Evolutionary conservation across 1,140 invertebrate genomes (phyloP), one percentile per base, ranked within the genome.

Genomic region (Bombus turneri): DNA sequence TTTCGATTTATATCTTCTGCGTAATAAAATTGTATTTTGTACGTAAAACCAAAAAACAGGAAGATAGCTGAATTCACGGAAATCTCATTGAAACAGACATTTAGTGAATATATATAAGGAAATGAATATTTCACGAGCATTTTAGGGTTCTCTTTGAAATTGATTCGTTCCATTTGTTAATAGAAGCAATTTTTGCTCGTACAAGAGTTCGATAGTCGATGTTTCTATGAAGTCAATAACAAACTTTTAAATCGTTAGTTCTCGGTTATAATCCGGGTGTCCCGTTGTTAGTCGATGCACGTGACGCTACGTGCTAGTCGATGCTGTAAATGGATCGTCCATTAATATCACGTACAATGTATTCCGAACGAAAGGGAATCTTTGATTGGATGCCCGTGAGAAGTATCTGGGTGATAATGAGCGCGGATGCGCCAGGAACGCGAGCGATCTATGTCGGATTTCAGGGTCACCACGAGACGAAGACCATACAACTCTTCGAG

Each of bases 401-500:
- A 72, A 73, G 15, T 43, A 18, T 31, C 41, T 13, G 69, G 37
- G 6, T 41, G 59, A 62, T 37, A 37, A 62, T 66, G 62, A n/a
- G 37, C 28, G 28, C 37, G 37, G 37, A 62, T 77, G 34, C 5
- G 37, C 31, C 18, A 75, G 73, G 43, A 43, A 53, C 47, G 37
- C 75, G 68, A 79, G 34, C 59, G 71, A 85, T 78, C 41, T 83
- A 78, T 62, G 82, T 59, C 73, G 53, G 72, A 64, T 88, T 88
- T 88, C 87, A 88, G 87, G 87, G 87, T 88, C 87, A 81, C 28
- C 47, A 41, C 47, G 69, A 59, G 69, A 87, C 64, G 82, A 80
- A 88, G 76, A 88, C 71, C 86, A 87, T 87, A 69, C 62, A 88
- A 31, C 77, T 39, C 76, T 34, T 53, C 69, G 43, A 66, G 64